These are phyloP conservation scores for Phrynocephalus vlangalii DNA, from an alignment of 2,797 vertebrate genomes.

Conservation along the genomic window DNA sequence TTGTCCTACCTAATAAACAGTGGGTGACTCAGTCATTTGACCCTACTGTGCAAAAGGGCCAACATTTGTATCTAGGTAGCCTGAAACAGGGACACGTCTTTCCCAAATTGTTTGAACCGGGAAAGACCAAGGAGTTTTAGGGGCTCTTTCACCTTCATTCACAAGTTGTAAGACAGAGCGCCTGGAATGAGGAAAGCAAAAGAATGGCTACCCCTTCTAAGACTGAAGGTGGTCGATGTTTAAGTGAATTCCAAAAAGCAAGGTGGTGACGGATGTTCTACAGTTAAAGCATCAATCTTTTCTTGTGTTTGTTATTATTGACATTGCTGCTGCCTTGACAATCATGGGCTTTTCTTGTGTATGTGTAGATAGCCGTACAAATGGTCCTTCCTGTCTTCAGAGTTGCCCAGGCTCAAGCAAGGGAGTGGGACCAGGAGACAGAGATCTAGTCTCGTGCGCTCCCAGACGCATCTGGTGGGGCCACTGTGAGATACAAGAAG, in stretches of 20 bases:
- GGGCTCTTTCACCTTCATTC: too few species aligned
- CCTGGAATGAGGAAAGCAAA: too few species aligned
- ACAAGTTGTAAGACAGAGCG: too few species aligned
- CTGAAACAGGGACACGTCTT: neutral
- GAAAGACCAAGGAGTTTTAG: neutral
- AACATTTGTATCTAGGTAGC: neutral
- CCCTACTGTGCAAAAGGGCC: neutral
- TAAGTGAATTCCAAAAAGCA: too few species aligned
- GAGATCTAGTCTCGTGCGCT: too few species aligned
- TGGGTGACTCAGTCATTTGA: neutral
- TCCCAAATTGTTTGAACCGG: neutral
- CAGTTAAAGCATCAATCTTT: neutral
- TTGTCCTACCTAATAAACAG: neutral
- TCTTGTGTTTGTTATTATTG: neutral
- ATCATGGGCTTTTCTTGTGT: neutral
- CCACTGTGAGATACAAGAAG: too few species aligned
- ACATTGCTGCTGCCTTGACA: neutral
- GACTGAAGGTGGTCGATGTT: too few species aligned
- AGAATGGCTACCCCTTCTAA: too few species aligned
- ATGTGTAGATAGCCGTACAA: neutral
- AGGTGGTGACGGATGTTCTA: neutral
- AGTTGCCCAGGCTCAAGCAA: too few species aligned
- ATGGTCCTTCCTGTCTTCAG: too few species aligned
- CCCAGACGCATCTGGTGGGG: too few species aligned
- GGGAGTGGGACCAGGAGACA: too few species aligned